Conservation (phyloP, 2,888 invertebrate genomes). For the Diploptera punctata region DNA sequence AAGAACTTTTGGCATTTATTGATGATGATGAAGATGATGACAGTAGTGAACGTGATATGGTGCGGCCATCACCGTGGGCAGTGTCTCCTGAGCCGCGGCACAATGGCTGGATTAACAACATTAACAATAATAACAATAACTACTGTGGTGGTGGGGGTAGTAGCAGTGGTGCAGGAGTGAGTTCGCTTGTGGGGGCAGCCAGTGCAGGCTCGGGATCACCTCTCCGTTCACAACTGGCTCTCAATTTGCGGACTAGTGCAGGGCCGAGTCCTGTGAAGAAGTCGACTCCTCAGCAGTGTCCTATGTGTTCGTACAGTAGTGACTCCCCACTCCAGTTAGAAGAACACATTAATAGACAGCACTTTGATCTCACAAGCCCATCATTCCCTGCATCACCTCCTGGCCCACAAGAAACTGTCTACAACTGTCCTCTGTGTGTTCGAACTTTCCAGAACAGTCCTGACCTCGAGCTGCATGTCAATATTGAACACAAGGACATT, state of each 20-base stretch:
- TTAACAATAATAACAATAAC: conserved; percentile 54
- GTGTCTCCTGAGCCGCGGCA: conserved; percentile 33
- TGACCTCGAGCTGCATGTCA: conserved; percentile 84
- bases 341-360: conserved; percentile 83
- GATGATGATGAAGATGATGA: conserved; percentile 67
- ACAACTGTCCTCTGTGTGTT: conserved; percentile 81
- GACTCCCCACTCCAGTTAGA: conserved; percentile 76
- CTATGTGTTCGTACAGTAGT: conserved; percentile 78
- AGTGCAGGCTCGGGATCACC: conserved; percentile 74
- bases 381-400: conserved; percentile 49
- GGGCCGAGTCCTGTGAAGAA: conserved; percentile 41
- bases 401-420: conserved; percentile 56
- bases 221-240: conserved; percentile 71
- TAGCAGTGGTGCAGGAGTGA: conserved; percentile 42
- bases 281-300: conserved; percentile 63
- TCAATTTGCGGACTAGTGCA: conserved; percentile 69
- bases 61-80: conserved; percentile 17
- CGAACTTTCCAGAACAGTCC: conserved; percentile 74
- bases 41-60: conserved; percentile 39
- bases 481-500: conserved; percentile 83
- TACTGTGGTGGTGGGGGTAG: conserved; percentile 48
- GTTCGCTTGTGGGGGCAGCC: conserved; percentile 41
- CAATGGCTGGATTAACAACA: conserved; percentile 49
- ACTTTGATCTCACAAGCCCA: conserved; percentile 82
- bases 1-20: conserved; percentile 78